These are phyloP conservation scores for Sturnira hondurensis DNA, from an alignment of 2,113 vertebrate genomes.

Conservation along the genomic window DNA sequence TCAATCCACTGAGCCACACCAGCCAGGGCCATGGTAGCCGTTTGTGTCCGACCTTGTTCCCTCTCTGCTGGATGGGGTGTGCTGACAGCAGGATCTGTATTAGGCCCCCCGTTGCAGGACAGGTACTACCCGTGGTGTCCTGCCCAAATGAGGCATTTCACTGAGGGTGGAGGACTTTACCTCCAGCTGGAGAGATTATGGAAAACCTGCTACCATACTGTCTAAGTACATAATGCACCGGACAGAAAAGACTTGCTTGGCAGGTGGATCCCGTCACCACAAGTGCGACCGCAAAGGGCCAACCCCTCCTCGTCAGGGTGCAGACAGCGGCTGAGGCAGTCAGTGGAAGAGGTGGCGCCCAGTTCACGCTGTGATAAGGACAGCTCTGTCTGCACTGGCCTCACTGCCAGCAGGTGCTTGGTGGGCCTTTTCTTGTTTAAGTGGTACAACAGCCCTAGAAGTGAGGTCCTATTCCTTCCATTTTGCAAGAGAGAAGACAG, in stretches of 20 bases:
- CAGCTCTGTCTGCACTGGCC: neutral
- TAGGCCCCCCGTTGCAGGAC: neutral
- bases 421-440: neutral
- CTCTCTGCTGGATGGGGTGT: neutral
- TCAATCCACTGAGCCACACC: too few relatives aligned
- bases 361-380: neutral
- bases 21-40: too few relatives aligned
- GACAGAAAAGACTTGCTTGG: neutral
- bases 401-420: neutral
- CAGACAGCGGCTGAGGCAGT: neutral
- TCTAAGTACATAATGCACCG: neutral
- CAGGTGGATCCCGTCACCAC: too few relatives aligned
- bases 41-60: neutral
- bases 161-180: neutral
- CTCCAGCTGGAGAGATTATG: neutral
- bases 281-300: neutral
- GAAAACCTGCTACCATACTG: neutral
- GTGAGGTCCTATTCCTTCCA: neutral
- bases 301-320: neutral
- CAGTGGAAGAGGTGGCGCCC: neutral
- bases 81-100: neutral
- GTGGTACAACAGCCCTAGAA: neutral
- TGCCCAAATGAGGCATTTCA: neutral
- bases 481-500: neutral
- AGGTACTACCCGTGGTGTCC: neutral